Evolutionary conservation across 1,140 invertebrate genomes (phyloP).

Genomic region (Micrasema minimum): DNA sequence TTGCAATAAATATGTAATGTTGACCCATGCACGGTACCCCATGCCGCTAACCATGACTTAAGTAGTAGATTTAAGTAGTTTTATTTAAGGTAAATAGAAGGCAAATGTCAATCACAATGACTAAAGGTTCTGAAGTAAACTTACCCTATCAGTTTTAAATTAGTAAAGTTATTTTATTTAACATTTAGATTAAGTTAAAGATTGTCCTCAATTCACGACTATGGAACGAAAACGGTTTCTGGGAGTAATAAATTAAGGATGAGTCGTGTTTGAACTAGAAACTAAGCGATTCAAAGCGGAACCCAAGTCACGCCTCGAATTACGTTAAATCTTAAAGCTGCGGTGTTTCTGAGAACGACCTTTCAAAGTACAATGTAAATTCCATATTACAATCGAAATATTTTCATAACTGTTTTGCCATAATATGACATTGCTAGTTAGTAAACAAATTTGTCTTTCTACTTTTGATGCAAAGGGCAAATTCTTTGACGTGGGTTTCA

Average conservation of each 20-base stretch:
- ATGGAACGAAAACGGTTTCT: neutral
- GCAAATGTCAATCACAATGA: no score
- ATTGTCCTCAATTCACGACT: conserved; percentile 9
- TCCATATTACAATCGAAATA: neutral
- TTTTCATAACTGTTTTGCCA: neutral
- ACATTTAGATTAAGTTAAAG: neutral
- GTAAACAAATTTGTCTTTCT: no score
- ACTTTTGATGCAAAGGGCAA: no score
- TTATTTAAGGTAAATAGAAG: no score
- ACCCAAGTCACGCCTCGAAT: conserved; percentile 43
- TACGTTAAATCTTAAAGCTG: neutral
- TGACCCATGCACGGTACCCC: no score
- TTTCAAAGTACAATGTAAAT: conserved; percentile 3
- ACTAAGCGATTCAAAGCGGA: conserved; percentile 45
- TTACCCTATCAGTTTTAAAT: no score
- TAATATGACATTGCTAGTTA: no score
- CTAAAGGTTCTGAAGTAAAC: no score
- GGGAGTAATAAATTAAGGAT: conserved; percentile 14
- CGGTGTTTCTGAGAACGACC: neutral
- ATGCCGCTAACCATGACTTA: no score
- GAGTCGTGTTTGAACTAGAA: conserved; percentile 22
- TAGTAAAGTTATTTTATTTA: neutral
- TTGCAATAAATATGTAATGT: no score
- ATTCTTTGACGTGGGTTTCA: no score
- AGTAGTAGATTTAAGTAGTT: no score